These are phyloP conservation scores for Pomatostomus ruficeps DNA, from an alignment of 2,113 vertebrate species.

Conservation along the genomic window DNA sequence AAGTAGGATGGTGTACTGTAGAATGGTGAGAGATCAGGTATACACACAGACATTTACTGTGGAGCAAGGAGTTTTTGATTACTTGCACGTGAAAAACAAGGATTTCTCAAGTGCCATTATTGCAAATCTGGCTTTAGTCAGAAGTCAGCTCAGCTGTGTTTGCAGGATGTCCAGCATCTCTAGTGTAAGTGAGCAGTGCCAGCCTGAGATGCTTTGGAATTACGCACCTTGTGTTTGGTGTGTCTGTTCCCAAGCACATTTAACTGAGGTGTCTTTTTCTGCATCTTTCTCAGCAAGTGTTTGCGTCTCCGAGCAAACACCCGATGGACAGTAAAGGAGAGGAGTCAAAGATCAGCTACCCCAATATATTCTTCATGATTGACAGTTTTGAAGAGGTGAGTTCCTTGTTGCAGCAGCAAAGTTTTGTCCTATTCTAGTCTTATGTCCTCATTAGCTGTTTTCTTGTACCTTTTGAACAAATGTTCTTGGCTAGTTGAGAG, in stretches of 20 bases:
- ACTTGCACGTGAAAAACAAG: not conserved
- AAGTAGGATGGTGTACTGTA: not conserved
- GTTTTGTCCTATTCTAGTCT: not conserved
- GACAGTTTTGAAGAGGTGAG: conserved; percentile 98
- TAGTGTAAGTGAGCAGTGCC: not conserved
- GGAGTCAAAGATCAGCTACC: conserved; percentile 98
- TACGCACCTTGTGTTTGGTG: not conserved
- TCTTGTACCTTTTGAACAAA: not conserved
- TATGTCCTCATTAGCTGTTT: not conserved
- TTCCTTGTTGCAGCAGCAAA: not conserved
- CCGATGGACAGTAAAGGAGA: conserved; percentile 99
- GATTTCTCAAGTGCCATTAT: not conserved
- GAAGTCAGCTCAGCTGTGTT: not conserved
- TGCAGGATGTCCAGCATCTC: not conserved
- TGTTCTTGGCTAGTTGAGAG: not conserved
- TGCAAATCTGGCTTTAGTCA: not conserved
- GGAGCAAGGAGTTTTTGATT: not conserved
- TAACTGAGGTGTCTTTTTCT: not conserved
- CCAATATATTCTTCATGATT: conserved; percentile 99
- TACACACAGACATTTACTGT: not conserved
- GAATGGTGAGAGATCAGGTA: not conserved
- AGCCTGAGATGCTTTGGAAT: not conserved
- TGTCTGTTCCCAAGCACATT: not conserved
- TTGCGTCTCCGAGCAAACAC: conserved; percentile 95
- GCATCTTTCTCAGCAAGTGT: conserved; percentile 85